A percentile compares a stretch with the other conserved stretches of the same genome.
Conservation (phyloP, 2,113 vertebrate genomes). For the Larimichthys polyactis region DNA sequence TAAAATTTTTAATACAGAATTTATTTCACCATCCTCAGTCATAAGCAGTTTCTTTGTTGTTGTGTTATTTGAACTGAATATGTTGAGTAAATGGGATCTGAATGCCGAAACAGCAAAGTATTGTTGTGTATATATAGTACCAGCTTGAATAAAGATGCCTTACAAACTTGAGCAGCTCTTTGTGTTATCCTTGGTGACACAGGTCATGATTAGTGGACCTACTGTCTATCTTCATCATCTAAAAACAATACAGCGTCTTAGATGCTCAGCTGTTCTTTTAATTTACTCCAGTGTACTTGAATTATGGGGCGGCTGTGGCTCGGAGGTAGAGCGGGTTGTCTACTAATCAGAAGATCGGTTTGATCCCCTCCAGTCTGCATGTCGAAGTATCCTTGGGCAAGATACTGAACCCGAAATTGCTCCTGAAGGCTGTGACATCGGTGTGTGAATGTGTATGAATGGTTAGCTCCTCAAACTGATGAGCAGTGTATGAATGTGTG, state of each 20-base stretch:
- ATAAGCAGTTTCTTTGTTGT: neutral
- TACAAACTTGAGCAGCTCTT: conserved; percentile 41
- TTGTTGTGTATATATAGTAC: conserved; percentile 59
- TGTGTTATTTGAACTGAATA: conserved; percentile 27
- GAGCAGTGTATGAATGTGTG: no score
- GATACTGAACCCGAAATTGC: no score
- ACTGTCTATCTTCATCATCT: neutral
- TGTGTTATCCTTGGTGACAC: neutral
- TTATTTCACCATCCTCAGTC: conserved; percentile 27
- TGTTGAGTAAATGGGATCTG: conserved; percentile 50
- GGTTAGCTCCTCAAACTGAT: no score
- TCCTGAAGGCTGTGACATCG: no score
- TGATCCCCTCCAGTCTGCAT: no score
- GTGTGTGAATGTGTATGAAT: no score
- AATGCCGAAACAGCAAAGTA: conserved; percentile 60
- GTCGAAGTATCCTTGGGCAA: no score
- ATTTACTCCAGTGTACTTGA: no score
- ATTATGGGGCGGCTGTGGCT: no score
- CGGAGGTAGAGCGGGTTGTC: no score
- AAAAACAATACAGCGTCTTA: neutral
- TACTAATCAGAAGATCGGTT: no score
- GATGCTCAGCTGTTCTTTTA: neutral
- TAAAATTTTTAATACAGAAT: conserved; percentile 44
- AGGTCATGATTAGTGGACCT: neutral
- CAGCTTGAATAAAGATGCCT: conserved; percentile 73